Conservation (phyloP, 2,113 vertebrate genomes). For the Gambusia affinis region DNA sequence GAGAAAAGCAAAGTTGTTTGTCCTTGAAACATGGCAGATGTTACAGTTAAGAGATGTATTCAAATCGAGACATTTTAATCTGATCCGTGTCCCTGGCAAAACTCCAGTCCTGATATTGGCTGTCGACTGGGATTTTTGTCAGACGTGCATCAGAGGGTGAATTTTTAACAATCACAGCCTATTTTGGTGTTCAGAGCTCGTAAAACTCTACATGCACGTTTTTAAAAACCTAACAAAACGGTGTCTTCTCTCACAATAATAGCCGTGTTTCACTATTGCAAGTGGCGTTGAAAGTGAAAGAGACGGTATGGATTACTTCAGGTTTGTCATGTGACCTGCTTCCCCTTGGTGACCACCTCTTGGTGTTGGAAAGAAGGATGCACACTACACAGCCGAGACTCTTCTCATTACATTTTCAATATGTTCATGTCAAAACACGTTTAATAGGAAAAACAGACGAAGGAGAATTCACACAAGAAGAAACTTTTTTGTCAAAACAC, state of each 20-base stretch:
- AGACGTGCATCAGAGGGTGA: background rate
- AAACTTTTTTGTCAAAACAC: background rate
- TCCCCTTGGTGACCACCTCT: too few relatives aligned
- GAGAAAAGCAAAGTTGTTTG: background rate
- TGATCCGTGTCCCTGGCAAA: too few relatives aligned
- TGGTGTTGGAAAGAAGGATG: background rate
- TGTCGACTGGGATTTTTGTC: background rate
- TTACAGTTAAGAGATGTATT: too few relatives aligned
- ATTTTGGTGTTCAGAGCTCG: background rate
- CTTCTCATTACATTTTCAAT: background rate
- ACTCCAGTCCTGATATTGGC: background rate
- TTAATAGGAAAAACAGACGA: background rate
- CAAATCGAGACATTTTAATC: too few relatives aligned
- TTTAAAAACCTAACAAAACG: background rate
- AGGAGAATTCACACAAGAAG: background rate
- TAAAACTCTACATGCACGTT: background rate
- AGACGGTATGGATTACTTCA: background rate
- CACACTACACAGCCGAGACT: background rate
- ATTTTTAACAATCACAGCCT: background rate
- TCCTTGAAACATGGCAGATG: background rate
- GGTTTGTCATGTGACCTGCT: background rate
- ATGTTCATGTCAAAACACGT: background rate
- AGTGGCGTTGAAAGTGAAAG: background rate
- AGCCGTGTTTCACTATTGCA: background rate
- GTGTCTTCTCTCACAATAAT: background rate